Evolutionary conservation across 1,140 invertebrate genomes (phyloP), one percentile per base, ranked within the genome.

Genomic region (Eufriesea mexicana): DNA sequence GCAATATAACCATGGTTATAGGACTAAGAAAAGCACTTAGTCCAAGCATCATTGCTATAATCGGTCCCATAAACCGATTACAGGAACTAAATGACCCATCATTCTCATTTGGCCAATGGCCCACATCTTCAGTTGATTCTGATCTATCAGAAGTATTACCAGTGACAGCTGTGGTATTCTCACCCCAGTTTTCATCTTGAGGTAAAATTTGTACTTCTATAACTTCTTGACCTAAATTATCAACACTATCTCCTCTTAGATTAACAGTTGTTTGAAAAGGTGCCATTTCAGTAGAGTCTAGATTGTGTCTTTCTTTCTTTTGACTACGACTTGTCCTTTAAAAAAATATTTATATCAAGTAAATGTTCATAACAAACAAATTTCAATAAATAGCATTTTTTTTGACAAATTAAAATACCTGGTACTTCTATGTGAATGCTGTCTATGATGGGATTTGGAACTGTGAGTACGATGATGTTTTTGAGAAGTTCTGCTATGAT

Each of bases 101-200:
- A 42, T 95, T 95, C 94, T 97, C 97, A 84, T 96, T 96, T 78
- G 96, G 96, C 97, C 97, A 98, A 93, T 96, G 96, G 90, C 96
- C 97, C 1, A 97, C 96, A 93, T 99, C 98, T 92, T 99, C 98
- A 89, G 98, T 97, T 1, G 98, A 99, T 84, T 98, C 97, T 2
- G 98, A 98, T 84, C 97, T 97, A 92, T 99, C 98, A 0, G 98
- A 99, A 5, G 98, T 99, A 90, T 99, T 99, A 25, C 98, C 98
- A 8, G 99, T 99, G 42, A 99, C 97, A 0, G 98, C 98, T 8
- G 99, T 99, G 0, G 98, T 99, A 90, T 98, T 99, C 94, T 99
- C 99, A 55, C 98, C 98, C 99, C 99, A 99, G 92, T 99, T 99
- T 91, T 99, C 99, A 95, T 99, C 98, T 94, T 98, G 96, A 0